phyloP scores from a whole-genome alignment of 2,797 vertebrate genomes.

The Girardinus metallicus region DNA sequence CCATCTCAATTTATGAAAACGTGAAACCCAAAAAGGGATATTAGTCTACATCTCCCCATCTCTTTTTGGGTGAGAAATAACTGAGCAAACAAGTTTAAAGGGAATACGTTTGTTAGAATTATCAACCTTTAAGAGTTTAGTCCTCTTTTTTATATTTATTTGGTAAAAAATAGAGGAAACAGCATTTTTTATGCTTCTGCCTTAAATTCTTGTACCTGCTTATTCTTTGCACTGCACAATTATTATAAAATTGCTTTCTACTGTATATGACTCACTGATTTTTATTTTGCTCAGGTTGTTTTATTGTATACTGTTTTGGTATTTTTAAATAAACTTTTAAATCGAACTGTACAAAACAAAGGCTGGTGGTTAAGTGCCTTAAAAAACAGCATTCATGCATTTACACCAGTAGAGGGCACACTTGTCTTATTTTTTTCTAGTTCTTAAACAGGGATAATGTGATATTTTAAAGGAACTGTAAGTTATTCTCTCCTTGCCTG shows the following conservation, averaged over 20 bases:
- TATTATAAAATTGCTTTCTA: constrained; percentile 35
- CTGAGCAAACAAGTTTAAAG: constrained; percentile 33
- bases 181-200: constrained; percentile 22
- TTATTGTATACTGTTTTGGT: constrained; percentile 42
- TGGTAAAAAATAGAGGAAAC: constrained; percentile 30
- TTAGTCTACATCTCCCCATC: constrained; percentile 2
- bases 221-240: constrained; percentile 27
- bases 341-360: constrained; percentile 19
- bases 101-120: constrained; percentile 20
- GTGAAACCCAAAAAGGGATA: constrained; percentile 66
- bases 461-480: constrained; percentile 7
- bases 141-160: constrained; percentile 55
- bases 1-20: constrained; percentile 91
- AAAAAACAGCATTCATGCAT: constrained; percentile 19
- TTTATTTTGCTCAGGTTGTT: constrained; percentile 65
- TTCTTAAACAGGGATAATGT: constrained; percentile 1
- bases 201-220: constrained; percentile 8
- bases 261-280: constrained; percentile 44
- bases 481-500: constrained; percentile 24
- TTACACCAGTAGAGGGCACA: constrained; percentile 53
- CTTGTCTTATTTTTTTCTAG: constrained; percentile 13
- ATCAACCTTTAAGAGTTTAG: constrained; percentile 25
- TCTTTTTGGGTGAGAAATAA: background rate
- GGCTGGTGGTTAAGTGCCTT: constrained; percentile 20
- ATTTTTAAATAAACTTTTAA: constrained; percentile 39